Conservation (phyloP, 2,113 vertebrate genomes). For the Epinephelus cyanopodus region DNA sequence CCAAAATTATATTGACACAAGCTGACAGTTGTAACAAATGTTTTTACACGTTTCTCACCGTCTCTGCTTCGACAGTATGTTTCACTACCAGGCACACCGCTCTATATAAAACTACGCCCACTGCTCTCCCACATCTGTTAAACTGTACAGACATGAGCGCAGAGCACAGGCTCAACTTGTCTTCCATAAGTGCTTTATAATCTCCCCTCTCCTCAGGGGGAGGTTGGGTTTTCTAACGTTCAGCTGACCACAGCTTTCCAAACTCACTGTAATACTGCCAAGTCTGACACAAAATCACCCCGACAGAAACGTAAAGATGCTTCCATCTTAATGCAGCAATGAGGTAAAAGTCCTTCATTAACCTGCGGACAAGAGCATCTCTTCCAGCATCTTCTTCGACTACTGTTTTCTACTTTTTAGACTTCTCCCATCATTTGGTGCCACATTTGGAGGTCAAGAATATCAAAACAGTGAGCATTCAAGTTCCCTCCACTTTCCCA, state of each 20-base stretch:
- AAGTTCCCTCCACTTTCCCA: slow-evolving; percentile 8
- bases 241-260: slow-evolving; percentile 63
- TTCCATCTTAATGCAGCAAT: slow-evolving; percentile 7
- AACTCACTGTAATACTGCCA: slow-evolving; percentile 45
- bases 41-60: slow-evolving; percentile 38
- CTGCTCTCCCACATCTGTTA: slow-evolving; percentile 74
- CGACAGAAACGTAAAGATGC: slow-evolving; percentile 29
- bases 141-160: slow-evolving; percentile 69
- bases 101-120: slow-evolving; percentile 61
- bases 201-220: slow-evolving; percentile 62
- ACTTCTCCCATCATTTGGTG: neutral
- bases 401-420: neutral
- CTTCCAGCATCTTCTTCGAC: too few species aligned
- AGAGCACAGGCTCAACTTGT: slow-evolving; percentile 75
- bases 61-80: slow-evolving; percentile 12
- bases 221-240: slow-evolving; percentile 63
- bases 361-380: neutral
- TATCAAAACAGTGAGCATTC: neutral
- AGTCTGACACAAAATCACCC: slow-evolving; percentile 59
- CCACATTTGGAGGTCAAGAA: slow-evolving; percentile 1
- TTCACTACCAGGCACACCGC: slow-evolving; percentile 35
- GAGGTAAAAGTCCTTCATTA: slow-evolving; percentile 17
- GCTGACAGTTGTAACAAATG: slow-evolving; percentile 16
- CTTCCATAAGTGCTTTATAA: slow-evolving; percentile 80
- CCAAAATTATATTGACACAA: neutral